phyloP scores from a whole-genome alignment of 2,797 vertebrate genomes.

The Intellagama lesueurii region DNA sequence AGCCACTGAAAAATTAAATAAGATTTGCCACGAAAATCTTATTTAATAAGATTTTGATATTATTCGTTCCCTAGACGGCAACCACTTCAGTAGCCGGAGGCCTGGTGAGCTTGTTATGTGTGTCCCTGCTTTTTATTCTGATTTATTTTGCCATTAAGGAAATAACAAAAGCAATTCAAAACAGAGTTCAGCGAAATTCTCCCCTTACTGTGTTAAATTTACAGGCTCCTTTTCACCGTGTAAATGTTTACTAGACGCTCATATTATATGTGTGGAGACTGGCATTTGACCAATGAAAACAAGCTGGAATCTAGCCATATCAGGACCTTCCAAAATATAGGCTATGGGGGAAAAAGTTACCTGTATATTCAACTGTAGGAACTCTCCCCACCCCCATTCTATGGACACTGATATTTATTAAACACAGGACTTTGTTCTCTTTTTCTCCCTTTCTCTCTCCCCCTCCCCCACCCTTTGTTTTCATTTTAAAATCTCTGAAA shows the following conservation, averaged over 20 bases:
- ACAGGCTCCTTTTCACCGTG: constrained; percentile 27
- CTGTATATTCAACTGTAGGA: background rate
- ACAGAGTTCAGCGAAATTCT: constrained; percentile 30
- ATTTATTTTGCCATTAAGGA: constrained; percentile 49
- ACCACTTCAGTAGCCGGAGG: background rate
- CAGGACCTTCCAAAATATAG: background rate
- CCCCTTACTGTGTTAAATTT: background rate
- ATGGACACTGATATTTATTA: too few relatives aligned
- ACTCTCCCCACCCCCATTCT: background rate
- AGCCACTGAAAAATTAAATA: too few relatives aligned
- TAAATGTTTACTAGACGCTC: constrained; percentile 46
- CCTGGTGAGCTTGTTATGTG: background rate
- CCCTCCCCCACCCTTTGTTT: background rate
- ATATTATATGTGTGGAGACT: background rate
- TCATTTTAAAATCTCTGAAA: constrained; percentile 43
- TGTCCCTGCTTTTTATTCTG: constrained; percentile 41
- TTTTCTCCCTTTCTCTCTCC: background rate
- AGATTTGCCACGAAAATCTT: constrained; percentile 11
- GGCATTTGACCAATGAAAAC: background rate
- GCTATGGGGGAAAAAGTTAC: too few relatives aligned
- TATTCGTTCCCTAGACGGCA: background rate
- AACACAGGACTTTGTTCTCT: background rate
- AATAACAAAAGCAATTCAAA: constrained; percentile 33
- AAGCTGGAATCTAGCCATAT: background rate
- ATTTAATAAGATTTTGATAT: constrained; percentile 10